Percentiles rank a stretch among this genome's conserved stretches.
Evolutionary conservation across 2,797 vertebrate species (phyloP).

Genomic region (Otolemur crassicaudatus): DNA sequence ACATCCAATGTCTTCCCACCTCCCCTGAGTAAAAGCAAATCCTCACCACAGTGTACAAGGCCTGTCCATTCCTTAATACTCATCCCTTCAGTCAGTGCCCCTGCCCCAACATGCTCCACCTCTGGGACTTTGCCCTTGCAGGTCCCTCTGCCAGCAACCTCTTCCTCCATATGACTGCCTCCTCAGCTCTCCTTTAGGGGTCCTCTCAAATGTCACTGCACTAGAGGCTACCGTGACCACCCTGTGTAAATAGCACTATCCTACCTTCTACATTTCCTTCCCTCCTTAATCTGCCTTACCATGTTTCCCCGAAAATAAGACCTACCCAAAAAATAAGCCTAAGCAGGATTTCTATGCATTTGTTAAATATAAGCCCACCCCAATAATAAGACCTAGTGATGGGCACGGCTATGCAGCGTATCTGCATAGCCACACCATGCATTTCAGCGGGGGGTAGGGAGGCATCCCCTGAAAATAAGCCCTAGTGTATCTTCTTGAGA

Average conservation of each 20-base stretch:
- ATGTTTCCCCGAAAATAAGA: too few species aligned
- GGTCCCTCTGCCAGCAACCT: not conserved
- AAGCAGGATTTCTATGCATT: too few species aligned
- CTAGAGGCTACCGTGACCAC: not conserved
- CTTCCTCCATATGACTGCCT: not conserved
- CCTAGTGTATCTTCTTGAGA: too few species aligned
- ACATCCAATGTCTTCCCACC: not conserved
- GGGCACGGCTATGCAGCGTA: too few species aligned
- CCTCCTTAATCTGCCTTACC: not conserved
- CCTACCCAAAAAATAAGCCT: too few species aligned
- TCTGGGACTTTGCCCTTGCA: not conserved
- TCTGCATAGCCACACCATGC: too few species aligned
- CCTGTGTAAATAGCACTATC: not conserved
- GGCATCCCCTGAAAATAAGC: too few species aligned
- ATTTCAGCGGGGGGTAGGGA: too few species aligned
- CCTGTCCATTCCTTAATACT: not conserved
- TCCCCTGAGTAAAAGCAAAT: not conserved
- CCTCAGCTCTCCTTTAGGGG: not conserved
- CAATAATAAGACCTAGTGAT: too few species aligned
- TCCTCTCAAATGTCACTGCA: slow-evolving; percentile 4
- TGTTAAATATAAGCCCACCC: too few species aligned
- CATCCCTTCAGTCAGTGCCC: not conserved
- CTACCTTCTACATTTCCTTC: not conserved
- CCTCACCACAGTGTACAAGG: not conserved
- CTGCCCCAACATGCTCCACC: not conserved